Conservation (phyloP, 2,888 invertebrate genomes). For the Ethmia dodecea region DNA sequence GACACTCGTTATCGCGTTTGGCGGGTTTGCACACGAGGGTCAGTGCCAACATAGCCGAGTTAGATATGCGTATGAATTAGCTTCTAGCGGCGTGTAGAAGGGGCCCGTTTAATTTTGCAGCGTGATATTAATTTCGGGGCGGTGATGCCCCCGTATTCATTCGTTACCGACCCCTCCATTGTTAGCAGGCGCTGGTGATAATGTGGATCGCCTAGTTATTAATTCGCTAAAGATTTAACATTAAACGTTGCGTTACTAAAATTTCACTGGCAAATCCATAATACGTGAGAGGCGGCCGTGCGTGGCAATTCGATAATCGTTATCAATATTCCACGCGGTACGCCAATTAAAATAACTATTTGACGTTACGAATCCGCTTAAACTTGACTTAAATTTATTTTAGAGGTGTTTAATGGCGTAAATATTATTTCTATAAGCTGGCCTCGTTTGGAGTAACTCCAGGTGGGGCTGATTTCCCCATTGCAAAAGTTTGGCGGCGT, state of each 20-base stretch:
- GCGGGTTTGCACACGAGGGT: constrained; percentile 32
- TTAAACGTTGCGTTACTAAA: constrained; percentile 7
- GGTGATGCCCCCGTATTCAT: constrained; percentile 47
- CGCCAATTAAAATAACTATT: no score
- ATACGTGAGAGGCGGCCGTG: constrained; percentile 1
- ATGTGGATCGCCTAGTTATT: constrained; percentile 44
- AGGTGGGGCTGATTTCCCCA: no score
- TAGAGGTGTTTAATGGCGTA: no score
- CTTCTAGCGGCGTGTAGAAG: constrained; percentile 26
- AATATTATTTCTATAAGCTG: no score
- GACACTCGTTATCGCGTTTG: constrained; percentile 32
- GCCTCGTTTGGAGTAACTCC: no score
- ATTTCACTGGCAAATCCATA: constrained; percentile 1
- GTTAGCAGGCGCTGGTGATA: constrained; percentile 42
- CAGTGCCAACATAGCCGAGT: constrained; percentile 44
- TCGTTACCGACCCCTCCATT: constrained; percentile 36
- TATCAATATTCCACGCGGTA: no score
- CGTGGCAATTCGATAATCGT: constrained; percentile 2
- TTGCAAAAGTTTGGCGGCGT: no score
- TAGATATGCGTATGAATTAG: constrained; percentile 46
- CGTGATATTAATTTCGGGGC: constrained; percentile 59
- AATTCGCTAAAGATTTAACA: constrained; percentile 26
- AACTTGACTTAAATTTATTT: no score
- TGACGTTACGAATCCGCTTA: no score
- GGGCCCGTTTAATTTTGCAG: constrained; percentile 53